Percentiles rank a stretch among this genome's conserved stretches.
phyloP scores from a whole-genome alignment of 2,797 vertebrate species.

The Synaphobranchus kaupii region DNA sequence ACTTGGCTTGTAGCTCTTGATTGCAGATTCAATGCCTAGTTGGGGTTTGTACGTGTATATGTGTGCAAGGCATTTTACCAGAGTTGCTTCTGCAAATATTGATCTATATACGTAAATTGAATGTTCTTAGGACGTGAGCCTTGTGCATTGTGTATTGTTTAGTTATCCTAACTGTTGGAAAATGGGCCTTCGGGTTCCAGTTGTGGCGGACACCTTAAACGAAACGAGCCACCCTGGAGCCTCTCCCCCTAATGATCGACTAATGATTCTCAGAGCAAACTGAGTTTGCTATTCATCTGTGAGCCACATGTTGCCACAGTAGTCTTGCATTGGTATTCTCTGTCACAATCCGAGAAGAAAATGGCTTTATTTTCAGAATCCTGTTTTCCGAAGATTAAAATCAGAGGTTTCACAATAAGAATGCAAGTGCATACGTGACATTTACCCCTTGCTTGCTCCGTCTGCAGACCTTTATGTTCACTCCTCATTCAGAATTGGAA shows the following conservation, averaged over 20 bases:
- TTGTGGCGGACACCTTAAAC: neutral
- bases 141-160: neutral
- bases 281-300: neutral
- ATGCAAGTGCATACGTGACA: neutral
- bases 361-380: neutral
- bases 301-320: neutral
- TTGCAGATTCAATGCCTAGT: no score
- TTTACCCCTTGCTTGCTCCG: neutral
- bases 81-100: neutral
- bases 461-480: neutral
- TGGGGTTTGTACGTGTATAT: neutral
- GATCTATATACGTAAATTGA: no score
- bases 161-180: no score
- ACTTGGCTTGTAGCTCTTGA: no score
- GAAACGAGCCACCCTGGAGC: neutral
- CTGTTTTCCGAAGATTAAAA: neutral
- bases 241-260: no score
- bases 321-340: neutral
- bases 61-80: neutral
- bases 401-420: neutral
- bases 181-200: neutral
- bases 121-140: neutral
- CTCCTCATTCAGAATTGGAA: neutral
- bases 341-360: neutral
- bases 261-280: no score